Evolutionary conservation across 2,113 vertebrate species (phyloP).

Genomic region (Ptyas mucosa): DNA sequence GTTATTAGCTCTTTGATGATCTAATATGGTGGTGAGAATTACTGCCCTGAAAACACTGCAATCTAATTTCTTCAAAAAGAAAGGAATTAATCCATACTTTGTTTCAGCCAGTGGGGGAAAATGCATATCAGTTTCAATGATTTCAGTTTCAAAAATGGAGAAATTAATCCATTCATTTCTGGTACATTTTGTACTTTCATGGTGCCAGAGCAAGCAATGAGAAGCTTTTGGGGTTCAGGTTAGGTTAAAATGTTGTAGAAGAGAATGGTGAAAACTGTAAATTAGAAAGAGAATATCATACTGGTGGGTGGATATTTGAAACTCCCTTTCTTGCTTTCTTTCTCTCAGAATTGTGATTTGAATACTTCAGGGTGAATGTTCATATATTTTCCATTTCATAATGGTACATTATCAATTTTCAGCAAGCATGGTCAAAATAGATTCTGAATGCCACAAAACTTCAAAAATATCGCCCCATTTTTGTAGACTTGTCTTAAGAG

Average conservation of each 20-base stretch:
- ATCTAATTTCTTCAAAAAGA: background rate
- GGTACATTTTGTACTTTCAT: background rate
- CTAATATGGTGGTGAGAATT: background rate
- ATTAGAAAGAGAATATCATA: background rate
- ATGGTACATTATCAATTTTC: background rate
- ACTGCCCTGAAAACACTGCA: conserved; percentile 1
- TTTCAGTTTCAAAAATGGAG: background rate
- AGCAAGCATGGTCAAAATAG: background rate
- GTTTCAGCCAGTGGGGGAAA: background rate
- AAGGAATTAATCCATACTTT: background rate
- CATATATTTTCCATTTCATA: background rate
- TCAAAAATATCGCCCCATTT: background rate
- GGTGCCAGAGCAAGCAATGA: background rate
- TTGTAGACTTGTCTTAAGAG: background rate
- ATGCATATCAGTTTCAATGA: background rate
- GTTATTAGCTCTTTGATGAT: conserved; percentile 11
- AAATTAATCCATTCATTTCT: background rate
- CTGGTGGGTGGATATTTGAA: background rate
- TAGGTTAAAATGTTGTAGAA: background rate
- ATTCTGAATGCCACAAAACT: background rate
- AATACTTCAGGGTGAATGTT: background rate
- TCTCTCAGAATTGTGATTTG: background rate
- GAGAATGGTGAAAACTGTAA: background rate
- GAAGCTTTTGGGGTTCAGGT: background rate
- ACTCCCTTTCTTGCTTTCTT: background rate